Evolutionary conservation across 2,888 invertebrate species (phyloP).

Genomic region (Alcis repandata): DNA sequence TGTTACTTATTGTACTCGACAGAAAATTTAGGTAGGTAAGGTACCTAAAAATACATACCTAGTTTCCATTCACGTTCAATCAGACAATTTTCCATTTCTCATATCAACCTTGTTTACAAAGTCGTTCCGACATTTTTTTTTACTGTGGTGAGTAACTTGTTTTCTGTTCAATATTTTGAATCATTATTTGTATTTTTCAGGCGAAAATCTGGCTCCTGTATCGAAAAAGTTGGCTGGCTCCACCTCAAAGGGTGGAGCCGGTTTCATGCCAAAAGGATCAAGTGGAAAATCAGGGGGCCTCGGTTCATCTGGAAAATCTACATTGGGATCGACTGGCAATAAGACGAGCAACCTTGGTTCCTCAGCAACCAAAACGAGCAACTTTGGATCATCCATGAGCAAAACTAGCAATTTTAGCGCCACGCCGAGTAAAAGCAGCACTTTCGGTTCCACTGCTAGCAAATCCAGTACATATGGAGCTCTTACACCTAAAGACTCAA

Average conservation of each 20-base stretch:
- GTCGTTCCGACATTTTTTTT: too few relatives aligned
- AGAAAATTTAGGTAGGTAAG: too few relatives aligned
- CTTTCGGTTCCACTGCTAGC: conserved; percentile 37
- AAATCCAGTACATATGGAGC: conserved; percentile 44
- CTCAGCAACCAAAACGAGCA: conserved; percentile 20
- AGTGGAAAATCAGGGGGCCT: conserved; percentile 33
- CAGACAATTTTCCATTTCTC: too few relatives aligned
- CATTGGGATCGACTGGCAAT: conserved; percentile 35
- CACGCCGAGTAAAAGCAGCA: conserved; percentile 19
- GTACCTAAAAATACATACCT: too few relatives aligned
- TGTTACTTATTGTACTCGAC: too few relatives aligned
- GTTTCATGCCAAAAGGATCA: conserved; percentile 47
- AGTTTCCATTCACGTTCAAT: too few relatives aligned
- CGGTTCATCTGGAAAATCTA: conserved; percentile 21
- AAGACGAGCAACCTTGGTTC: conserved; percentile 40
- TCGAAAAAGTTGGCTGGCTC: conserved; percentile 65
- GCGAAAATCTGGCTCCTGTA: conserved; percentile 66
- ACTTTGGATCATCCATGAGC: conserved; percentile 14
- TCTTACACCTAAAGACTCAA: conserved; percentile 21
- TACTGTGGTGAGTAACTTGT: too few relatives aligned
- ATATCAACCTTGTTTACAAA: too few relatives aligned
- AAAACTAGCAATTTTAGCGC: conserved; percentile 20
- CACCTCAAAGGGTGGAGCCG: conserved; percentile 65
- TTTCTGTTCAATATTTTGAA: too few relatives aligned
- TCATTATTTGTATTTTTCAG: conserved; percentile 38